Evolutionary conservation across 2,888 invertebrate genomes (phyloP).

Genomic region (Pyrocoelia pectoralis): DNA sequence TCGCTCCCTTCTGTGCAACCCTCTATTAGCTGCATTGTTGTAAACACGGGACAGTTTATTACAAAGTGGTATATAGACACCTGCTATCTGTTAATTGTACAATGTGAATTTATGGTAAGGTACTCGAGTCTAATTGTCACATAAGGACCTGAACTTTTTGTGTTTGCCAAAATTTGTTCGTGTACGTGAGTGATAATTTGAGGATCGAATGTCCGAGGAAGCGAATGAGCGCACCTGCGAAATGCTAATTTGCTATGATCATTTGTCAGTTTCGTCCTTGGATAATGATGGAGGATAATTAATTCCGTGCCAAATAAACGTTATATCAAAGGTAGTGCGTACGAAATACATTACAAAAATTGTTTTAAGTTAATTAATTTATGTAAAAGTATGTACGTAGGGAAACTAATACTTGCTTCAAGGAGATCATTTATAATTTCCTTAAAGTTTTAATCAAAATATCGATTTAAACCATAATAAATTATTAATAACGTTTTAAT

Average conservation of each 20-base stretch:
- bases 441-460: background rate
- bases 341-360: background rate
- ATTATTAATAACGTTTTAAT: background rate
- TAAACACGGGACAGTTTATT: conserved; percentile 38
- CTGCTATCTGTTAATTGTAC: conserved; percentile 28
- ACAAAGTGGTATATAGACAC: conserved; percentile 38
- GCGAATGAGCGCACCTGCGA: conserved; percentile 23
- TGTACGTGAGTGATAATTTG: conserved; percentile 10
- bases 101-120: conserved; percentile 11
- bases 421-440: background rate
- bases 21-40: conserved; percentile 40
- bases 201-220: conserved; percentile 25
- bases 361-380: background rate
- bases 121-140: background rate
- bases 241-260: conserved; percentile 15
- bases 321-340: background rate
- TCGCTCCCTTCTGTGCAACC: conserved; percentile 27
- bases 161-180: background rate
- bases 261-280: conserved; percentile 20
- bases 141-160: background rate
- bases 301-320: conserved; percentile 16
- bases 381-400: background rate
- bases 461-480: background rate
- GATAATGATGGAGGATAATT: conserved; percentile 21
- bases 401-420: too few relatives aligned